Percentiles rank a stretch among this genome's conserved stretches.
phyloP scores from a whole-genome alignment of 2,888 invertebrate species.

The Ichneumon xanthorius region DNA sequence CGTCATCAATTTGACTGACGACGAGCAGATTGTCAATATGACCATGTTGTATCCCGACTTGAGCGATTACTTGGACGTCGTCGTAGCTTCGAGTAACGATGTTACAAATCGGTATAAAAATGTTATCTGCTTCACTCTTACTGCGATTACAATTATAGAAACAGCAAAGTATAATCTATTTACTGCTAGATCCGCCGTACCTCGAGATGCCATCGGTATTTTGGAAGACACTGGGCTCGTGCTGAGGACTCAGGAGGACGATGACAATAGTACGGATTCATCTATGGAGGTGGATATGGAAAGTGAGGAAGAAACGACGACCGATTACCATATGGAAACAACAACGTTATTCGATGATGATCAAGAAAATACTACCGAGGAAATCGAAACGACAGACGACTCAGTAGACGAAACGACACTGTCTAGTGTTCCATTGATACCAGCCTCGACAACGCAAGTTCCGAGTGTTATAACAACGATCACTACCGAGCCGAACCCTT shows the following conservation, averaged over 20 bases:
- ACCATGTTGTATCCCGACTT: slow-evolving; percentile 72
- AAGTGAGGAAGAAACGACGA: background rate
- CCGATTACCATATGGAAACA: background rate
- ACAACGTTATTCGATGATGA: background rate
- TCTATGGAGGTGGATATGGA: background rate
- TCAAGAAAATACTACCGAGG: background rate
- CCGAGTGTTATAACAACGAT: background rate
- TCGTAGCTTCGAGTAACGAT: slow-evolving; percentile 48
- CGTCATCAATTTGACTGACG: slow-evolving; percentile 74
- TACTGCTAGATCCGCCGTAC: slow-evolving; percentile 1
- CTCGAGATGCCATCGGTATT: slow-evolving; percentile 19
- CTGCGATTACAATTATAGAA: background rate
- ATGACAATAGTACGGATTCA: background rate
- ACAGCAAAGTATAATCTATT: background rate
- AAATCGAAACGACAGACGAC: background rate
- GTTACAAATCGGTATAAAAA: slow-evolving; percentile 12
- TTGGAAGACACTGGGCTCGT: slow-evolving; percentile 31
- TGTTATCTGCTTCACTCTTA: background rate
- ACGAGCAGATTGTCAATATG: slow-evolving; percentile 72
- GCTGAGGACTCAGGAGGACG: background rate
- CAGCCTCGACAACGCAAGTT: background rate
- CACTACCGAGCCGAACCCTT: background rate
- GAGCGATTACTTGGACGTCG: slow-evolving; percentile 69
- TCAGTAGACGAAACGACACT: background rate
- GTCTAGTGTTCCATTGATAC: background rate